Conservation (phyloP, 2,888 invertebrate species). For the Exephanes ischioxanthus region DNA sequence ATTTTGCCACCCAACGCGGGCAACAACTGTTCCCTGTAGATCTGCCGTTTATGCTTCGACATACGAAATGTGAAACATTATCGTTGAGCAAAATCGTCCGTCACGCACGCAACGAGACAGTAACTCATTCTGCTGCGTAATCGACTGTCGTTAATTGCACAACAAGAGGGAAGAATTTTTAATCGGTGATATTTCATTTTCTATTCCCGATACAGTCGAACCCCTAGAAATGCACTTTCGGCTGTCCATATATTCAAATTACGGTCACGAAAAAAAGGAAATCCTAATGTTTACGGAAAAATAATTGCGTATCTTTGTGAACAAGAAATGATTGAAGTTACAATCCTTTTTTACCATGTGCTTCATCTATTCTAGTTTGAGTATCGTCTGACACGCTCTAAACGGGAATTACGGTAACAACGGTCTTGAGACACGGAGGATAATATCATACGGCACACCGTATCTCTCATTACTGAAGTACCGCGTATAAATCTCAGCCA, state of each 20-base stretch:
- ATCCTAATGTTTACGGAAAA: neutral
- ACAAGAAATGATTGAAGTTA: too few relatives aligned
- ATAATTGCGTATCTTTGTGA: neutral
- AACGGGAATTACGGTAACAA: neutral
- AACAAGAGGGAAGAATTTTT: slow-evolving; percentile 31
- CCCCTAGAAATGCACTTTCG: neutral
- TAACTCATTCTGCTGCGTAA: slow-evolving; percentile 28
- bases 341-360: neutral
- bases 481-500: slow-evolving; percentile 22
- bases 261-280: neutral
- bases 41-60: slow-evolving; percentile 87
- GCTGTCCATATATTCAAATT: neutral
- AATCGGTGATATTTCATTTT: slow-evolving; percentile 4
- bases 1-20: slow-evolving; percentile 88
- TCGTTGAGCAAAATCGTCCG: neutral
- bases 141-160: slow-evolving; percentile 35
- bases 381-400: neutral
- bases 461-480: slow-evolving; percentile 37
- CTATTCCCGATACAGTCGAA: slow-evolving; percentile 9
- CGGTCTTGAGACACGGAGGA: neutral
- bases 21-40: slow-evolving; percentile 88
- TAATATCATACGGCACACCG: slow-evolving; percentile 11
- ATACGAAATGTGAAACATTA: slow-evolving; percentile 12
- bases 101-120: slow-evolving; percentile 1
- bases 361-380: slow-evolving; percentile 7